Base-by-base conservation (phyloP, 2,888 invertebrate species). In the Seladonia tumulorum region DNA sequence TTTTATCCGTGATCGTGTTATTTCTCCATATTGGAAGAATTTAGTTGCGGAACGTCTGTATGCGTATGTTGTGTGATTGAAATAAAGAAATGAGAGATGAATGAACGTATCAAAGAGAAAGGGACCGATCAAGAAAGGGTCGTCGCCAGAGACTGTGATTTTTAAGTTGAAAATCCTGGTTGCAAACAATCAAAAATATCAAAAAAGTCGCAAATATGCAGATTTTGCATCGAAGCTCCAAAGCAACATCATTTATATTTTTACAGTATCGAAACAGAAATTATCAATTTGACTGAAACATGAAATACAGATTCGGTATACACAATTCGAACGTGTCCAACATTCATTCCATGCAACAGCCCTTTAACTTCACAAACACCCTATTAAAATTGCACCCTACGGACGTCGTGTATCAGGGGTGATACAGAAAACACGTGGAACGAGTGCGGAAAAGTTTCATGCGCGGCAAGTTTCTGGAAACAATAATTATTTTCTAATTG, bases 401-500 rank as follows among this genome's bases (percentile, higher is more conserved):
- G 70, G 10, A 70, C 39, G 66, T 39, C 22, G 70, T 68, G 39
- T 22, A 68, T 35, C 66, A 66, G 66, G 18, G 35, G 66, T 35
- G 68, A 39, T 68, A 22, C 39, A 39, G 70, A n/a, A 70, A 70
- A 72, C 29, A 49, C 49, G 49, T 22, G 35, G 49, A 49, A 73
- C 42, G 53, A 29, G n/a, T 7, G 45, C 35, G 12, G n/a, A 66
- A 39, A 57, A 78, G 63, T 71, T 45, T 25, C 18, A n/a, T 42
- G 80, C 45, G 18, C 57, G 35, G 25, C 35, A 49, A 71, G 71
- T 77, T 81, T 25, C 47, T 10, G 57, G 60, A 47, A 77, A 47
- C 25, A 47, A 81, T 71, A 76, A 49, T 68, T 71, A 81, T 81
- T 77, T 70, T 71, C 60, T 77, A 81, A 81, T 81, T 81, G 78